A percentile compares a stretch with the other conserved stretches of the same genome.
phyloP scores from a whole-genome alignment of 2,797 vertebrate genomes.

The Stomatorhinus walkeri region DNA sequence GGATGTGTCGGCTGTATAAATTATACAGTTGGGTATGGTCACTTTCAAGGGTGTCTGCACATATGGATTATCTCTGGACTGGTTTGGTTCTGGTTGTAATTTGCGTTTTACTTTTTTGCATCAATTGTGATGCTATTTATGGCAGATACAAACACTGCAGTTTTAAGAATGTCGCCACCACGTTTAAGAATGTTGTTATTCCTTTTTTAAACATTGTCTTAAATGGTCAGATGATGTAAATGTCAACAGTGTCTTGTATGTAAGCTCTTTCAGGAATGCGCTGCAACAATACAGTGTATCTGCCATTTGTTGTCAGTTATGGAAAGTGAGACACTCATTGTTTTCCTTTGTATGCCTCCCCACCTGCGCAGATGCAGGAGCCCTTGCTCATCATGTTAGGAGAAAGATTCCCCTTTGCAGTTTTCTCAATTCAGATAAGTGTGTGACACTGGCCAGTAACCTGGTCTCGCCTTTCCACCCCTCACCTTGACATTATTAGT shows the following conservation, averaged over 20 bases:
- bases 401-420: background rate
- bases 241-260: background rate
- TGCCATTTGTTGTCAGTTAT: background rate
- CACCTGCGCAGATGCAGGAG: background rate
- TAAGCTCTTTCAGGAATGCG: background rate
- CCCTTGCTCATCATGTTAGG: background rate
- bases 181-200: background rate
- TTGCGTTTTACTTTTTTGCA: background rate
- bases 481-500: background rate
- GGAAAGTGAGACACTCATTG: background rate
- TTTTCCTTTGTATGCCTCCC: background rate
- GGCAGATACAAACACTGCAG: background rate
- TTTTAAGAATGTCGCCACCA: background rate
- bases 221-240: background rate
- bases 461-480: background rate
- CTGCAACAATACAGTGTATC: background rate
- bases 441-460: background rate
- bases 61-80: background rate
- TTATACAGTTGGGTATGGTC: background rate
- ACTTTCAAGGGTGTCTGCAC: background rate
- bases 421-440: background rate
- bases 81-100: background rate
- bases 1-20: background rate
- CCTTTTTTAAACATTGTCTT: background rate
- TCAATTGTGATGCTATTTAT: background rate